Evolutionary conservation across 2,797 vertebrate species (phyloP).

Genomic region (Pelodytes ibericus): DNA sequence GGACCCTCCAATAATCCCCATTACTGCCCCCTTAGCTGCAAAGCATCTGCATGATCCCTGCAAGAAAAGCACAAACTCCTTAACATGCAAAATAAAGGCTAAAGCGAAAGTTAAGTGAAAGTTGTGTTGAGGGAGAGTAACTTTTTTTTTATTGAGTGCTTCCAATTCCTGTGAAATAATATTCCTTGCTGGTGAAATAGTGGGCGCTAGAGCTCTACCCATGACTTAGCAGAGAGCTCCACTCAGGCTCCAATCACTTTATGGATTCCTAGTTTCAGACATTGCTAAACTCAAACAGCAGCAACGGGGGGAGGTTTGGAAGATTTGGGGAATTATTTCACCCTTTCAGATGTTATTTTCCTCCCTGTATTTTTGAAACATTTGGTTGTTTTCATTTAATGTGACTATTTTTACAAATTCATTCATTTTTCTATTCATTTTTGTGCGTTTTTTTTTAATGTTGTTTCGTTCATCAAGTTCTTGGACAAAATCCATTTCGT

Average conservation of each 20-base stretch:
- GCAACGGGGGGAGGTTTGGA: slow-evolving; percentile 1
- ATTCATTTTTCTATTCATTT: background rate
- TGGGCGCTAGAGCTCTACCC: slow-evolving; percentile 93
- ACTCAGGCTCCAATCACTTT: slow-evolving; percentile 1
- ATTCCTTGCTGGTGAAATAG: slow-evolving; percentile 90
- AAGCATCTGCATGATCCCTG: background rate
- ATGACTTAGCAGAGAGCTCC: slow-evolving; percentile 65
- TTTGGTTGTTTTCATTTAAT: background rate
- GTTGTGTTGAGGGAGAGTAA: slow-evolving; percentile 85
- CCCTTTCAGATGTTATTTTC: background rate
- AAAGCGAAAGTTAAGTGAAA: slow-evolving; percentile 83
- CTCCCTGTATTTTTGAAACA: background rate
- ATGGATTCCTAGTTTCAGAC: slow-evolving; percentile 54
- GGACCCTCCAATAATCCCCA: background rate
- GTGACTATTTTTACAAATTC: background rate
- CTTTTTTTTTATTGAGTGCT: slow-evolving; percentile 78
- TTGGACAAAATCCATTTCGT: no score
- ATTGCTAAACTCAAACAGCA: slow-evolving; percentile 57
- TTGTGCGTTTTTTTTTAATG: background rate
- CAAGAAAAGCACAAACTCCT: slow-evolving; percentile 1
- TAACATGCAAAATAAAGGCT: slow-evolving; percentile 42
- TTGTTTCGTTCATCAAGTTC: no score
- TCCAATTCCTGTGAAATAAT: slow-evolving; percentile 88
- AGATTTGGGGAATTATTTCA: slow-evolving; percentile 68
- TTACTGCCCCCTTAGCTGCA: background rate